Evolutionary conservation across 1,140 invertebrate species (phyloP), one percentile per base, ranked within the genome.

Genomic region (Calephelis nemesis): DNA sequence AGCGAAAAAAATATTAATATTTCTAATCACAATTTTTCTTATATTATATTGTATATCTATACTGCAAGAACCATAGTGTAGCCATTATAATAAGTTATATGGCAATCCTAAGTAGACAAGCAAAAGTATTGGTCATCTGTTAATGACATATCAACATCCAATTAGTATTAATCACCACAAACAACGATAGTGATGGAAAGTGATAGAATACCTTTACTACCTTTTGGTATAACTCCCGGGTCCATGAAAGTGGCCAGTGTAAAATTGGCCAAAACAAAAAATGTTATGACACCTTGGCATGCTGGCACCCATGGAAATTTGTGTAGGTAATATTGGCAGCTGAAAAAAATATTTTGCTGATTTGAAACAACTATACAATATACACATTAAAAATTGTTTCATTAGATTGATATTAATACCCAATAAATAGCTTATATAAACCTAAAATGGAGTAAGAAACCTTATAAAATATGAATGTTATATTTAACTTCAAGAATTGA

Each of bases 231-330:
- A 75, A 98, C 96, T 87, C 99, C 99, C 77, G 99, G 99, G 93
- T 99, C 98, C 97, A 99, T 99, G 91, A 99, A 99, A 76, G 98
- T 99, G 74, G 99, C 98, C 87, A 99, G 93, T 76, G 97, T 97
- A 92, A 99, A 99, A 94, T 99, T 99, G 86, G 98, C 97, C 90
- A 99, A 93, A 76, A 99, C 98, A 93, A 99, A 98, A 90, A 99
- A 96, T 74, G 98, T 98, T 77, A 99, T 95, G 75, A 99, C 95
- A 74, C 96, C 98, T 94, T 99, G 97, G 84, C 96, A 95, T 74
- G 97, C 96, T 75, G 97, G 97, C 74, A 99, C 96, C 94, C 96
- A 98, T 94, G 96, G 95, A 92, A 96, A 94, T 81, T 93, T 94
- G 81, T 94, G 93, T 70, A 96, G 91, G 89, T 97, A 97, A 92